Base-by-base conservation (phyloP, 2,888 invertebrate species). In the Harmothoe impar region DNA sequence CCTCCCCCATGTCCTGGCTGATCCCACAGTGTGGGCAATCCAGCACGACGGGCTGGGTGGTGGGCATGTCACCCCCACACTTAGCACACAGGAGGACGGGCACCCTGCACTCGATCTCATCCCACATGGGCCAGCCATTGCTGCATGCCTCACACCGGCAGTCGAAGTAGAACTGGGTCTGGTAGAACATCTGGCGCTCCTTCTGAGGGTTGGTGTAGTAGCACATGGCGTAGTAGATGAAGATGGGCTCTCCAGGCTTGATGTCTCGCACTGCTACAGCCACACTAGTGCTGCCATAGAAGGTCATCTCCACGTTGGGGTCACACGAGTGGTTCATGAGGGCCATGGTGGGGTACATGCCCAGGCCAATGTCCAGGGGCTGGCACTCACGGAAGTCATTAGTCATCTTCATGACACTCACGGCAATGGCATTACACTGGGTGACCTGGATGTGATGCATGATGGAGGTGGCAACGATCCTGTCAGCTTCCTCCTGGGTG, bases 241-340 rank as follows among this genome's bases (percentile, higher is more conserved):
- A 97, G 91, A 99, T 97, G 96, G 98, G 98, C 17, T 97, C 97
- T 0, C 97, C 97, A 54, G 96, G 94, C 0, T 96, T 93, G 72
- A 99, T 96, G 93, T 97, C 96, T 91, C 91, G 96, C 0, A 97
- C 96, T 3, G 98, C 97, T 93, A 97, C 97, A 0, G 98, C 97
- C 92, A 97, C 97, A 33, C 98, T 96, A 25, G 96, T 96, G 91
- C 97, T 96, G 85, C 97, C 97, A 95, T 97, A 97, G 95, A 97
- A 98, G 93, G 97, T 98, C 94, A 91, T 97, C 89, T 97, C 97
- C 91, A 98, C 97, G 94, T 97, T 97, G 7, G 98, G 97, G 92
- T 97, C 97, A 95, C 99, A 99, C 0, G 98, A 98, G 96, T 99
- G 99, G 95, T 99, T 99, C 97, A 98, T 98, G 96, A 98, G 97